A percentile compares a stretch with the other conserved stretches of the same genome.
phyloP scores from a whole-genome alignment of 2,113 vertebrate species.

The Lonchura striata region DNA sequence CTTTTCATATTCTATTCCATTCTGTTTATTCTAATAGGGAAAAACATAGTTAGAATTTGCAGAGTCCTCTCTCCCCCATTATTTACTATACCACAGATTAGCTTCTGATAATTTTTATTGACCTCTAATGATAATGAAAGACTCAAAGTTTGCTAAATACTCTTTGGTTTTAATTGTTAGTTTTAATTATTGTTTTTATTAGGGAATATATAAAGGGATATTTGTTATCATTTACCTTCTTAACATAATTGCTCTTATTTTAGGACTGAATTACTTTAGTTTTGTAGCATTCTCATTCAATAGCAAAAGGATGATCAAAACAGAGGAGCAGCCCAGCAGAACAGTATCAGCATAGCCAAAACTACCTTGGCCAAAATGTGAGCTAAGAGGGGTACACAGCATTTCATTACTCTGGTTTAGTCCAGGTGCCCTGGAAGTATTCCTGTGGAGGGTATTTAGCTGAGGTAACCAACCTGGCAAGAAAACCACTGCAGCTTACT shows the following conservation, averaged over 20 bases:
- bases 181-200: neutral
- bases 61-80: no score
- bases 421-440: neutral
- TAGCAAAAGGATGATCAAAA: rapidly evolving
- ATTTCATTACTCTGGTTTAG: neutral
- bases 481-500: neutral
- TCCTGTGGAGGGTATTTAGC: neutral
- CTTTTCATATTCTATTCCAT: neutral
- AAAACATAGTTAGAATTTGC: neutral
- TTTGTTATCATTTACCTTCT: neutral
- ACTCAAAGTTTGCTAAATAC: neutral
- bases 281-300: neutral
- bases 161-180: neutral
- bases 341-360: neutral
- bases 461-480: neutral
- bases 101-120: neutral
- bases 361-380: neutral
- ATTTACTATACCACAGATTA: neutral
- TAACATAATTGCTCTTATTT: neutral
- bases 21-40: neutral
- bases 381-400: neutral
- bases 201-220: neutral
- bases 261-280: neutral
- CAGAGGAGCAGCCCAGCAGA: neutral
- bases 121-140: neutral